A percentile compares a stretch with the other conserved stretches of the same genome.
Evolutionary conservation across 2,888 invertebrate genomes (phyloP).

Genomic region (Sturmia bella): DNA sequence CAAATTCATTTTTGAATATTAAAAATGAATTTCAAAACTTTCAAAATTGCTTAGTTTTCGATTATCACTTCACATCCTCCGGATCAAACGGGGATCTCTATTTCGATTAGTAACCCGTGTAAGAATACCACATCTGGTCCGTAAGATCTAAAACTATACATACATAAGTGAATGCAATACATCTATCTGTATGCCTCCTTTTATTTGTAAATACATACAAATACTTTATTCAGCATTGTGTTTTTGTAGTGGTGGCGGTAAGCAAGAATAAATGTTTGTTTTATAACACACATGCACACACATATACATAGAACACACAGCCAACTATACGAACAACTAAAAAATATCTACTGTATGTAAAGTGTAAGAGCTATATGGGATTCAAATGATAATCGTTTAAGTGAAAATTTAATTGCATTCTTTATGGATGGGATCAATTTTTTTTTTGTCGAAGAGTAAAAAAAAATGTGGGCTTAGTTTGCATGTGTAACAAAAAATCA

Average conservation of each 20-base stretch:
- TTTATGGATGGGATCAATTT: conserved; percentile 78
- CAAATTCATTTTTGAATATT: too few species aligned
- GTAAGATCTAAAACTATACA: too few species aligned
- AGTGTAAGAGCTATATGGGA: conserved; percentile 73
- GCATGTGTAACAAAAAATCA: conserved; percentile 11
- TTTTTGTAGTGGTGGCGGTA: conserved; percentile 29
- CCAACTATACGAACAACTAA: neutral
- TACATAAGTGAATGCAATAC: too few species aligned
- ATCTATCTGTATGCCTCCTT: neutral
- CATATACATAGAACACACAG: neutral
- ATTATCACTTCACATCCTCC: too few species aligned
- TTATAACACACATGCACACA: neutral
- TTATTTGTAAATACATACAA: neutral
- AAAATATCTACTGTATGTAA: conserved; percentile 27
- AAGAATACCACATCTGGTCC: too few species aligned
- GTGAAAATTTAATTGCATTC: conserved; percentile 81
- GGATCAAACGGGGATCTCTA: too few species aligned
- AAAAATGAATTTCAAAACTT: too few species aligned
- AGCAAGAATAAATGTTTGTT: conserved; percentile 45
- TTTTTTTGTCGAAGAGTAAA: neutral
- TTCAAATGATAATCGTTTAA: conserved; percentile 81
- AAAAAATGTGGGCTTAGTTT: conserved; percentile 44
- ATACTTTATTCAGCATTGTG: conserved; percentile 55
- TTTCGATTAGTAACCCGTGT: too few species aligned
- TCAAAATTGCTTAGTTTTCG: too few species aligned